Evolutionary conservation across 2,113 vertebrate genomes (phyloP).

Genomic region (Murina feae): DNA sequence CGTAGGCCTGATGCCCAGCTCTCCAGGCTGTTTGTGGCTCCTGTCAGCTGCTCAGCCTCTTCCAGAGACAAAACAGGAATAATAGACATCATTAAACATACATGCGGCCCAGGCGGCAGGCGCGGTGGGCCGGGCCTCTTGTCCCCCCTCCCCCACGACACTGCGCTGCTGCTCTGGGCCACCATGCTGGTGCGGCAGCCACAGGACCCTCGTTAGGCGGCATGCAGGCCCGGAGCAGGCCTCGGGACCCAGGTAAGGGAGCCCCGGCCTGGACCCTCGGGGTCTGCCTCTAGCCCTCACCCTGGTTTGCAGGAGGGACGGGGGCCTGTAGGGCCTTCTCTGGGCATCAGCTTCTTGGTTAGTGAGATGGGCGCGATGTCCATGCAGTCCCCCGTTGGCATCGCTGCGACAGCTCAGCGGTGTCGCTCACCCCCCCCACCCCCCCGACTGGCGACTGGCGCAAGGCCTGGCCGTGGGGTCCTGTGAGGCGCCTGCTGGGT

Average conservation of each 20-base stretch:
- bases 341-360: background rate
- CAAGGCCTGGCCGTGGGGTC: too few species aligned
- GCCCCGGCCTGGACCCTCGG: background rate
- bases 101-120: constrained; percentile 49
- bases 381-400: background rate
- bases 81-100: constrained; percentile 70
- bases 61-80: constrained; percentile 71
- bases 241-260: constrained; percentile 54
- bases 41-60: constrained; percentile 32
- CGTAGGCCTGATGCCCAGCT: background rate
- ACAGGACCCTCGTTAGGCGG: constrained; percentile 11
- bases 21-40: background rate
- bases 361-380: background rate
- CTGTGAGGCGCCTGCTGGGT: background rate
- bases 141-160: background rate
- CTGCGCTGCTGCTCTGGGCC: background rate
- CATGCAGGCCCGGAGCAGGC: constrained; percentile 41
- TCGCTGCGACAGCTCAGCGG: background rate
- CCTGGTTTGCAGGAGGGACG: background rate
- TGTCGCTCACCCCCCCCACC: background rate
- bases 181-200: background rate
- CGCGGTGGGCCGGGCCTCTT: constrained; percentile 37
- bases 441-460: background rate
- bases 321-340: background rate
- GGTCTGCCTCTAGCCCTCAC: background rate